Evolutionary conservation across 2,113 vertebrate genomes (phyloP), one percentile per base, ranked within the genome.

Genomic region (Crocuta crocuta): DNA sequence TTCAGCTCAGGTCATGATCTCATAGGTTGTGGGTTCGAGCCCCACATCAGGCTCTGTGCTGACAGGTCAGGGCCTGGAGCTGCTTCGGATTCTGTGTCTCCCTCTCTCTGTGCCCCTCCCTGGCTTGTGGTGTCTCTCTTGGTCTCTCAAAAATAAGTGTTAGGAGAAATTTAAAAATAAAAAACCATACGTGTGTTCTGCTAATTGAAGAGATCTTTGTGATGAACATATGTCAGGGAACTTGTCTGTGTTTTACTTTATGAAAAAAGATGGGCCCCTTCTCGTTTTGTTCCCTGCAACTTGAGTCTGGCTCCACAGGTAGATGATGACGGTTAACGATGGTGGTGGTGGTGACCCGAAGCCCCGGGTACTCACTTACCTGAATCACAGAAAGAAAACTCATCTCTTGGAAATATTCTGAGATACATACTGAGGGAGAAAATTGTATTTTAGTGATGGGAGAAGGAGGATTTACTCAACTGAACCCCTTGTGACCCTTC

Each of bases 321-420:
- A 12, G 50, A 43, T 1, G 74, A 23, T n/a, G 28, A 2, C 0
- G 61, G 8, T 4, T 4, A 65, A 65, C 0, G 70, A 58, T 13
- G 39, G n/a, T 10, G 33, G 24, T 13, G 50, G 11, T 12, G 50
- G 50, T 50, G 50, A 12, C 11, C 50, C 12, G 50, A 1, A 0
- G 5, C 5, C 35, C 76, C 5, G 6, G 0, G 1, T 21, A 4
- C 2, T 21, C 17, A 35, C 35, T 31, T 11, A 12, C 50, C 33
- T 35, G 65, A 58, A n/a, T 66, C 24, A 0, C 10, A 80, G 26
- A 21, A 53, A 43, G 8, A 63, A 10, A 2, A 7, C 39, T 4
- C 6, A 16, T 10, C 31, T 39, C 74, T 43, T 58, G 70, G 58
- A 50, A 28, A 63, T 16, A 33, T 4, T 61, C 74, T 24, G 39